These are phyloP conservation scores for Thysanoteuthis rhombus DNA, from an alignment of 2,888 invertebrate species.

Conservation along the genomic window DNA sequence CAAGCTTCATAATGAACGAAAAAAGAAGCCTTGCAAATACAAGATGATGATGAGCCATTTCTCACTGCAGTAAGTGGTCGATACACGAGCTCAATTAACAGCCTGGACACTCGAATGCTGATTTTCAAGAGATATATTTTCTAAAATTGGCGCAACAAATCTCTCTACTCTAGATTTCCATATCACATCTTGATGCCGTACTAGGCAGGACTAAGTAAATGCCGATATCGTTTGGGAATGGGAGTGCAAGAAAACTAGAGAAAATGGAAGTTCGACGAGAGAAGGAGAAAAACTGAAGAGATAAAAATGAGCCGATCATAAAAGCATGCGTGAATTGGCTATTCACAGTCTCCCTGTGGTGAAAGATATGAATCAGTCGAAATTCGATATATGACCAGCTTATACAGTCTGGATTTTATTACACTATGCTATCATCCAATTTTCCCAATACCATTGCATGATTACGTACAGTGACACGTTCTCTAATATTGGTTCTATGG, in stretches of 20 bases:
- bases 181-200: too few relatives aligned
- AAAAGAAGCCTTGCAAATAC: too few relatives aligned
- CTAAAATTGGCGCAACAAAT: too few relatives aligned
- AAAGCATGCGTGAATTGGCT: background rate
- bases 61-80: too few relatives aligned
- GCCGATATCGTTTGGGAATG: background rate
- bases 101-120: too few relatives aligned
- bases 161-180: too few relatives aligned
- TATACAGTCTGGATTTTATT: background rate
- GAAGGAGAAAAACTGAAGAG: background rate
- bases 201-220: background rate
- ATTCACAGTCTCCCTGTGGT: background rate
- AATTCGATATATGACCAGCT: background rate
- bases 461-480: background rate
- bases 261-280: background rate
- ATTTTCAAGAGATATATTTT: too few relatives aligned
- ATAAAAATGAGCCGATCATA: background rate
- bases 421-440: background rate
- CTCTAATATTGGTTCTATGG: background rate
- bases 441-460: background rate
- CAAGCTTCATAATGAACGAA: too few relatives aligned
- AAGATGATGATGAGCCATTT: too few relatives aligned
- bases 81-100: too few relatives aligned
- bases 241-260: background rate
- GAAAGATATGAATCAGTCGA: background rate